Base-by-base conservation (phyloP, 1,140 invertebrate species). In the Acyrthosiphon pisum region DNA sequence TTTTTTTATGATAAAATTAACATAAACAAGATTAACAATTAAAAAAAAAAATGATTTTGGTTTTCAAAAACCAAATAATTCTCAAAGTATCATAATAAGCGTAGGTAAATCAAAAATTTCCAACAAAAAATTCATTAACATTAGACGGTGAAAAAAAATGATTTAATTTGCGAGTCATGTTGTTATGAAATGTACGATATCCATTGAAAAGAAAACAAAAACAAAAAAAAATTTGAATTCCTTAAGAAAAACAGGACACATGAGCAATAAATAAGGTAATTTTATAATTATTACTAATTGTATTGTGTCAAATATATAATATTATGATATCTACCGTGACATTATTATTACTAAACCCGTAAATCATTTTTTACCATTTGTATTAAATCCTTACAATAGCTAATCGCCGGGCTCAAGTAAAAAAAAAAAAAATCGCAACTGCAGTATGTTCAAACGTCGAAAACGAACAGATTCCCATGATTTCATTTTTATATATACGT, bases 181-280 rank as follows among this genome's bases (percentile, higher is more conserved):
- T 76, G 60, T 76, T 76, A 76, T 76, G 11, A 76, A n/a, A 3
- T n/a, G 60, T 35, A 2, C n/a, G 14, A 76, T 30, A n/a, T 68
- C 14, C n/a, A n/a, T 76, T 76, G n/a, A 60, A 30, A 60, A 60
- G 9, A 60, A 60, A 30, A n/a, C n/a, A 14, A 30, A 11, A 60
- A 30, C 26, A 18, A 60, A n/a, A 76, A 76, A 35, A n/a, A n/a
- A n/a, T n/a, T 6, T 11, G n/a, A n/a, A n/a, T 18, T n/a, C 30
- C 30, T 53, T 76, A 68, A 68, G n/a, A 11, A n/a, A 76, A 76
- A 76, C 60, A 76, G 60, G n/a, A 76, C n/a, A 76, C n/a, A 76
- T 76, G 60, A 76, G 60, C n/a, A 76, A 76, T 76, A 35, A 76
- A 76, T 76, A 76, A 76, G 30, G 60, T 76, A 76, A 76, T 76